Base-by-base conservation (phyloP, 2,797 vertebrate genomes). In the Rhyacichthys aspro region DNA sequence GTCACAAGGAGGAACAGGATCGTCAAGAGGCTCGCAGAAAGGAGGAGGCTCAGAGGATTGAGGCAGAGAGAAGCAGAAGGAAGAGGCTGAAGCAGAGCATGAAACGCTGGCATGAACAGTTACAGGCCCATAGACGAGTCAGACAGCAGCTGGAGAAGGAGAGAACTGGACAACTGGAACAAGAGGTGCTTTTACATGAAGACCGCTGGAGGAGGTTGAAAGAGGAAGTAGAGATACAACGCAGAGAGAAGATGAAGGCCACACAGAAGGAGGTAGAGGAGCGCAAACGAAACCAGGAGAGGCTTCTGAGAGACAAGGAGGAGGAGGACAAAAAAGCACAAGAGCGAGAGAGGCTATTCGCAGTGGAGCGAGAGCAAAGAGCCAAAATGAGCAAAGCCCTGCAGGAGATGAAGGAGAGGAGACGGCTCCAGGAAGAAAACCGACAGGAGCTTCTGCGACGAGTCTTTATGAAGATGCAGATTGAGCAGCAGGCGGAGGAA, bases 391-490 rank as follows among this genome's bases (percentile, higher is more conserved):
- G 75, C 68, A 92, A 66, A 61, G 63, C 55, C 38, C 15, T 45
- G 16, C 80, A 67, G 60, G 67, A 87, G 59, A 36, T 39, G 10
- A 79, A 57, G 39, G 73, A 78, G 37, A 79, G 34, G 70, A 86
- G 43, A 43, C 88, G 77, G 72, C 67, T 89, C 47, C 88, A 71
- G 48, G 82, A 90, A 55, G 83, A 82, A 45, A 93, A 92, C 14
- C 76, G 76, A 0, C 89, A 72, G 17, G 87, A 92, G 56, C 73
- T 86, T 1, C 81, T 94, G 1, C 82, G 85, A 2, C 89, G 92
- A 74, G 59, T 91, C 43, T 87, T 93, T 0, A 79, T 90, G 1
- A 94, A 90, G 55, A 81, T 82, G 42, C 85, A 90, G 62, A 67
- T 66, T 7, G 89, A 92, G 68, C 89, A 91, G 64, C 90, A 88